These are phyloP conservation scores for Poeciliopsis turneri DNA, from an alignment of 2,797 vertebrate species.

Conservation along the genomic window DNA sequence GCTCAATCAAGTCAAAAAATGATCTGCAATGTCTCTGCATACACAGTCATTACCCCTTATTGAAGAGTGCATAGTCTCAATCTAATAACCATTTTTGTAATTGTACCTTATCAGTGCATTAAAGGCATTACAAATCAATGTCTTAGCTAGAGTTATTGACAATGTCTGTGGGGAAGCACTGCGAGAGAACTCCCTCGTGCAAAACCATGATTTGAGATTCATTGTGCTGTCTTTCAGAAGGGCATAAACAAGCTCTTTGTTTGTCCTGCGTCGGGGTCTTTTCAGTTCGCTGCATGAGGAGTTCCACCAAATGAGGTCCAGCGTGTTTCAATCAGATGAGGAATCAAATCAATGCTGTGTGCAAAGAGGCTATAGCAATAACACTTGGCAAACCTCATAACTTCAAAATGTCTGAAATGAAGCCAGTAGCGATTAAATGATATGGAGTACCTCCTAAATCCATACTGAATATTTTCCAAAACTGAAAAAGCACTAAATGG, in stretches of 20 bases:
- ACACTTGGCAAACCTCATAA: conserved; percentile 2
- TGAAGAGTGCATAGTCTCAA: background rate
- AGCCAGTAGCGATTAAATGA: background rate
- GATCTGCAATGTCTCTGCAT: background rate
- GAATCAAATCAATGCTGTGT: background rate
- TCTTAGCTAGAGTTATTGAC: background rate
- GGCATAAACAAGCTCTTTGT: conserved; percentile 1
- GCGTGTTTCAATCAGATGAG: background rate
- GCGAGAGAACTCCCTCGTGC: background rate
- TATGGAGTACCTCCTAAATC: background rate
- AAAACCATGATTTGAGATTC: background rate
- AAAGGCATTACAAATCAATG: background rate
- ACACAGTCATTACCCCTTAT: background rate
- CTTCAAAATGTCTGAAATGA: background rate
- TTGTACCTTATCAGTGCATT: background rate
- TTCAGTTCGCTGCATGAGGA: conserved; percentile 4
- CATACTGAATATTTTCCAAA: background rate
- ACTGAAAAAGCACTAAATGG: background rate
- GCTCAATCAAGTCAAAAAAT: background rate
- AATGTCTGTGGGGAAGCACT: background rate
- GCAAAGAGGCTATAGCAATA: background rate
- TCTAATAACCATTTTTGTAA: background rate
- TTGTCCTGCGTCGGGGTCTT: background rate
- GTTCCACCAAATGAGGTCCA: background rate
- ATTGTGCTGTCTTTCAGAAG: background rate